These are phyloP conservation scores for Peromyscus polionotus DNA, from an alignment of 2,113 vertebrate species.

Conservation along the genomic window DNA sequence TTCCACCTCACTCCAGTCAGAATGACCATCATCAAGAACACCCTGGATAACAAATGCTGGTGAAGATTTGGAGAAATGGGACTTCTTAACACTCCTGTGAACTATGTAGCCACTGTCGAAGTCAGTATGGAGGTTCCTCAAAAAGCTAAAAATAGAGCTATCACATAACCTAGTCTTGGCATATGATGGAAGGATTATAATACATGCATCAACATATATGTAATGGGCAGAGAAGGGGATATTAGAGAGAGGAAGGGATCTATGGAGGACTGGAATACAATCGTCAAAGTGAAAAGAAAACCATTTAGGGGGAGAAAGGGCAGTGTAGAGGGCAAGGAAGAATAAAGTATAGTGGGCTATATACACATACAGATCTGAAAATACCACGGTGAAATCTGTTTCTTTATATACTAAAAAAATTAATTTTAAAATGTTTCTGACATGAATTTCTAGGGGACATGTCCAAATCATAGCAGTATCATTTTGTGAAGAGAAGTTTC, in stretches of 20 bases:
- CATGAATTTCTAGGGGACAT: not conserved
- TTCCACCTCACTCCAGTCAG: not conserved
- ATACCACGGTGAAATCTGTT: not conserved
- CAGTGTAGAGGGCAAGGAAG: too few species aligned
- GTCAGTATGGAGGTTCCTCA: not conserved
- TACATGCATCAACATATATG: not conserved
- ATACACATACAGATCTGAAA: not conserved
- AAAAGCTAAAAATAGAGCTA: not conserved
- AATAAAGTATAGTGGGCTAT: not conserved
- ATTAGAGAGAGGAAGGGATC: not conserved
- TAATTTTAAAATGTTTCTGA: not conserved
- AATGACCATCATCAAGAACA: not conserved
- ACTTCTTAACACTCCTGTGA: not conserved
- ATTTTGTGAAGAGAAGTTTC: not conserved
- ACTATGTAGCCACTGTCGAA: not conserved
- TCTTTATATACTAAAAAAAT: not conserved
- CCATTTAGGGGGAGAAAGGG: not conserved
- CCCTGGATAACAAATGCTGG: not conserved
- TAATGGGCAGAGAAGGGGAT: not conserved
- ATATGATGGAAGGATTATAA: too few species aligned
- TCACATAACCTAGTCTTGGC: too few species aligned
- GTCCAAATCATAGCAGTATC: not conserved
- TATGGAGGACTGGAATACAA: not conserved
- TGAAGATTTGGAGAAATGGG: not conserved
- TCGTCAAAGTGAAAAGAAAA: not conserved